Conservation (phyloP, 2,888 invertebrate species). For the Macaria notata region DNA sequence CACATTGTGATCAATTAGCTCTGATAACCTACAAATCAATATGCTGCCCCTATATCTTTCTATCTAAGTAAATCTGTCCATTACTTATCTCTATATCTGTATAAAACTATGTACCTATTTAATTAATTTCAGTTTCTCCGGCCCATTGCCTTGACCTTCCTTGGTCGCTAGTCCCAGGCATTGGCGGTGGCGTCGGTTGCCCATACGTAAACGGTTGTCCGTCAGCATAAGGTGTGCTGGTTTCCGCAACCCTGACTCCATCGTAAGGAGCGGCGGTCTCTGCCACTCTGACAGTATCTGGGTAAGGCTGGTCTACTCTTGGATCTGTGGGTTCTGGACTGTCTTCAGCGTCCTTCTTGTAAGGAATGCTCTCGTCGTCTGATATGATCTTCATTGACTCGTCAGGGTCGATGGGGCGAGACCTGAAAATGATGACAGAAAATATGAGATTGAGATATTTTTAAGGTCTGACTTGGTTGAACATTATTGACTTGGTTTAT, state of each 20-base stretch:
- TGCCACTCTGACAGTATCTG: slow-evolving; percentile 33
- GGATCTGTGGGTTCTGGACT: slow-evolving; percentile 66
- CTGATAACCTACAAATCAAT: too few species aligned
- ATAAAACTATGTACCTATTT: slow-evolving; percentile 21
- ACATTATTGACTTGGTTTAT: too few species aligned
- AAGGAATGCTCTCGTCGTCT: slow-evolving; percentile 74
- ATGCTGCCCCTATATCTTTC: too few species aligned
- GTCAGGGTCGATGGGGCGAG: slow-evolving; percentile 66
- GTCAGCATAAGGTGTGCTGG: slow-evolving; percentile 22
- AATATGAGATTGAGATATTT: too few species aligned
- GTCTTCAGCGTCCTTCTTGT: slow-evolving; percentile 73
- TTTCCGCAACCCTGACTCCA: slow-evolving; percentile 5
- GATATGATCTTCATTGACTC: slow-evolving; percentile 72
- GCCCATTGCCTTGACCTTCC: slow-evolving; percentile 54
- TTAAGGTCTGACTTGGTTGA: too few species aligned
- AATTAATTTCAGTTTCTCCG: slow-evolving; percentile 75
- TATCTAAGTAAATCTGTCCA: too few species aligned
- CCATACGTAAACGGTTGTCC: slow-evolving; percentile 27
- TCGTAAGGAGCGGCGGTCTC: slow-evolving; percentile 12
- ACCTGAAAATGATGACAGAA: slow-evolving; percentile 37
- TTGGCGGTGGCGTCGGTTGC: slow-evolving; percentile 29
- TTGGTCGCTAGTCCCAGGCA: slow-evolving; percentile 31
- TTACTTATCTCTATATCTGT: too few species aligned
- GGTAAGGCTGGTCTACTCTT: slow-evolving; percentile 51
- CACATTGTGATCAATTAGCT: too few species aligned